phyloP scores from a whole-genome alignment of 2,888 invertebrate genomes.

The Atrina japonica region DNA sequence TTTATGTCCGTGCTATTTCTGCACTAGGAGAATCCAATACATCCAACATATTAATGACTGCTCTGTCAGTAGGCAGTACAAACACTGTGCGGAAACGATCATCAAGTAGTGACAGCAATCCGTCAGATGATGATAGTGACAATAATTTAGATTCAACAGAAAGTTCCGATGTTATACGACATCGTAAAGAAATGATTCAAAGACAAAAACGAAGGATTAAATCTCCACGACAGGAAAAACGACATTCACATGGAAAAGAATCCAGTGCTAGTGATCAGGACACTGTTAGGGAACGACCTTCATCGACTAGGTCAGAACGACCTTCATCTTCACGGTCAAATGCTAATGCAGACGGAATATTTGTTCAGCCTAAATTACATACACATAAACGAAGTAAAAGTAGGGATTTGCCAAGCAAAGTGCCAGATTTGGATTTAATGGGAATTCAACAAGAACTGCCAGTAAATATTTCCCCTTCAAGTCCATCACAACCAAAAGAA shows the following conservation, averaged over 20 bases:
- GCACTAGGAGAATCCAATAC: slow-evolving; percentile 75
- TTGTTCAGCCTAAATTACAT: slow-evolving; percentile 65
- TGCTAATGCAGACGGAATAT: slow-evolving; percentile 54
- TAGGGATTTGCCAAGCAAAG: slow-evolving; percentile 50
- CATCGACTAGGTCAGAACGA: slow-evolving; percentile 40
- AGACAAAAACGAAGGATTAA: slow-evolving; percentile 51
- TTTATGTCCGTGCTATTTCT: slow-evolving; percentile 75
- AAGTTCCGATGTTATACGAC: slow-evolving; percentile 57
- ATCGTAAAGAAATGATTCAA: slow-evolving; percentile 47
- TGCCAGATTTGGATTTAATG: slow-evolving; percentile 12
- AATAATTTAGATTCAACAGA: slow-evolving; percentile 62
- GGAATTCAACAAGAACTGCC: slow-evolving; percentile 35
- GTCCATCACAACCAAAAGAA: slow-evolving; percentile 29
- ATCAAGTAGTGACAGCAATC: slow-evolving; percentile 63
- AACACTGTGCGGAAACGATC: slow-evolving; percentile 46
- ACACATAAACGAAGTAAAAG: slow-evolving; percentile 62
- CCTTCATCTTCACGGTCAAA: slow-evolving; percentile 49
- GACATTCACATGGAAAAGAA: slow-evolving; percentile 47
- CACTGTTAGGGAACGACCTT: slow-evolving; percentile 25
- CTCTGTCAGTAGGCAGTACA: slow-evolving; percentile 53
- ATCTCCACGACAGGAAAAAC: slow-evolving; percentile 56
- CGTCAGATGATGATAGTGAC: slow-evolving; percentile 64
- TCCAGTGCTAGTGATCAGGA: slow-evolving; percentile 53
- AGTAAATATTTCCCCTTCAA: background rate
- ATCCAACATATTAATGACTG: slow-evolving; percentile 73